A percentile compares a stretch with the other conserved stretches of the same genome.
These are phyloP conservation scores for Taxidea taxus DNA, from an alignment of 2,113 vertebrate species.

Conservation along the genomic window DNA sequence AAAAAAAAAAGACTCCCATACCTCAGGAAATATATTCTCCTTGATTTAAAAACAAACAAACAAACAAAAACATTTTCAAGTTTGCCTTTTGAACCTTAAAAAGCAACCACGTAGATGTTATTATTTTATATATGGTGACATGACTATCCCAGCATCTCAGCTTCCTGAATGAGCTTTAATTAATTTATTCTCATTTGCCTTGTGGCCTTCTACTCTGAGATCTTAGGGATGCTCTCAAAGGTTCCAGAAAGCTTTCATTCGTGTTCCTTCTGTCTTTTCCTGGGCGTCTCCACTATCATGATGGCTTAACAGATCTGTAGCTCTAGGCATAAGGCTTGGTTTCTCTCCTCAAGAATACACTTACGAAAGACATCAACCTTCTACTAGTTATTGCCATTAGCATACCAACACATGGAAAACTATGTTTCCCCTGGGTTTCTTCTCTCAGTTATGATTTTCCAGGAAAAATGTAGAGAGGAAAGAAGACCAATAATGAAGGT, in stretches of 20 bases:
- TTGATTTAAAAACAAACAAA: background rate
- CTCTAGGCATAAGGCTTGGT: background rate
- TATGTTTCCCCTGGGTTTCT: accelerated
- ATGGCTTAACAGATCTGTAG: background rate
- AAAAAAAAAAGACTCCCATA: background rate
- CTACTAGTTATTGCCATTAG: background rate
- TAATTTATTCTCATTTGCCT: background rate
- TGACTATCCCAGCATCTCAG: background rate
- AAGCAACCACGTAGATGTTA: background rate
- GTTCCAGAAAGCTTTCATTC: background rate
- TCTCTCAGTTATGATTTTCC: background rate
- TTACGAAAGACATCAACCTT: background rate
- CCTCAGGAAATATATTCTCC: background rate
- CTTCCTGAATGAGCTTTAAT: background rate
- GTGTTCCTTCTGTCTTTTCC: background rate
- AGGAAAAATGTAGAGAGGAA: background rate
- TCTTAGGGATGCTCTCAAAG: background rate
- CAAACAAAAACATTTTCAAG: background rate
- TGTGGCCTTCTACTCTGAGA: background rate
- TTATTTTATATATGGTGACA: background rate
- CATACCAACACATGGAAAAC: background rate
- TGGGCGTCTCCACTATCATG: background rate
- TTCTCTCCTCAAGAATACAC: background rate
- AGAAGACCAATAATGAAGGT: background rate
- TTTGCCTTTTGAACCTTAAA: background rate